Base-by-base conservation (phyloP, 2,888 invertebrate species). In the Phoronis australis region DNA sequence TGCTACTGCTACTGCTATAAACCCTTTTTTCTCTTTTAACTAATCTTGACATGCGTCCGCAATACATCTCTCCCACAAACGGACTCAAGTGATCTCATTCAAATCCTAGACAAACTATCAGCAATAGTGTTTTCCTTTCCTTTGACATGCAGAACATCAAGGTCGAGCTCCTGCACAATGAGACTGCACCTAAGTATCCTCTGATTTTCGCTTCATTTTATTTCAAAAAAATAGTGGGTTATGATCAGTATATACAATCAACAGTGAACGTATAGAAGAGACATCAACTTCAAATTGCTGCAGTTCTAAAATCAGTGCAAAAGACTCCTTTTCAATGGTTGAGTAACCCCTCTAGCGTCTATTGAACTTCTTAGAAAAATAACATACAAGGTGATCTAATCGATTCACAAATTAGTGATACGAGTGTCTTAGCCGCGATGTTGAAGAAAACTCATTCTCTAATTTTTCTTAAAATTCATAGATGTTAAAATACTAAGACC, bases 281-380 rank as follows among this genome's bases (percentile, higher is more conserved):
- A 46, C 47, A 49, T 49, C 48, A 15, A 58, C 50, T 22, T 52
- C 44, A 42, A 55, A 63, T 22, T 57, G 54, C 35, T 59, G 47
- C 1, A 64, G 25, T 15, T 52, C 48, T 38, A 50, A 43, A 1
- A 60, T 41, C 5, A 65, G 45, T 0, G 54, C 57, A 9, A 65
- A 45, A 1, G 48, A 40, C 40, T 65, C 62, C 21, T 55, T 43
- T 35, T 62, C 48, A 21, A 51, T 47, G n/a, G 51, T 44, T 3
- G 57, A 56, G 40, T 45, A 45, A 22, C 45, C 45, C 6, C 4
- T n/a, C 22, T 49, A 22, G 38, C 27, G 45, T 3, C n/a, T 18
- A 27, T 44, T n/a, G n/a, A 49, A 38, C 18, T 45, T 49, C 21
- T 25, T 45, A 18, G 37, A 37, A n/a, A 37, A 37, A 24, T 37